Evolutionary conservation across 2,888 invertebrate genomes (phyloP).

Genomic region (Lithophane ornitopus): DNA sequence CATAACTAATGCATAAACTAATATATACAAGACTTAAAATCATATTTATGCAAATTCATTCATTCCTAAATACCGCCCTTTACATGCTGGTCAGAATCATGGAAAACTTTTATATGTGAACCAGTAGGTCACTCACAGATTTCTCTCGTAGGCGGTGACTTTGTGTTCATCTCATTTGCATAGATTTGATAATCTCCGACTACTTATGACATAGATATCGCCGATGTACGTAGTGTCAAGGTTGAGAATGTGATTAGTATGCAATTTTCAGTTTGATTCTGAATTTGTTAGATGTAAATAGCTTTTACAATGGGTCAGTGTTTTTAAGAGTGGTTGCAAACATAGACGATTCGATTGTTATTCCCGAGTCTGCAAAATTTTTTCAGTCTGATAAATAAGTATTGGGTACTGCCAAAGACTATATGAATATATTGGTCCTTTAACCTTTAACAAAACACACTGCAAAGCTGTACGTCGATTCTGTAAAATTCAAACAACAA

Average conservation of each 20-base stretch:
- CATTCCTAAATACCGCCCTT: constrained; percentile 16
- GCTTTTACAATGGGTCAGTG: background rate
- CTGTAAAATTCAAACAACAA: no score
- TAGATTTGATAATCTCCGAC: constrained; percentile 40
- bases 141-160: constrained; percentile 49
- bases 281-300: background rate
- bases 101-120: constrained; percentile 45
- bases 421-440: background rate
- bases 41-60: constrained; percentile 12
- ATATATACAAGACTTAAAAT: background rate
- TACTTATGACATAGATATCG: constrained; percentile 25
- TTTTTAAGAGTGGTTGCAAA: background rate
- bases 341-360: background rate
- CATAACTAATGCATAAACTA: background rate
- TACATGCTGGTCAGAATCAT: background rate
- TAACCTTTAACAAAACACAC: background rate
- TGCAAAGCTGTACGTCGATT: no score
- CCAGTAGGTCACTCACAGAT: constrained; percentile 58
- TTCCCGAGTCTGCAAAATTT: background rate
- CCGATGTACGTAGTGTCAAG: constrained; percentile 41
- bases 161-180: constrained; percentile 45
- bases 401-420: background rate
- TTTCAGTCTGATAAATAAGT: background rate
- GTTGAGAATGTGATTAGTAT: constrained; percentile 14
- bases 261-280: background rate